Conservation (phyloP, 2,113 vertebrate genomes). For the Oreochromis spilurus region DNA sequence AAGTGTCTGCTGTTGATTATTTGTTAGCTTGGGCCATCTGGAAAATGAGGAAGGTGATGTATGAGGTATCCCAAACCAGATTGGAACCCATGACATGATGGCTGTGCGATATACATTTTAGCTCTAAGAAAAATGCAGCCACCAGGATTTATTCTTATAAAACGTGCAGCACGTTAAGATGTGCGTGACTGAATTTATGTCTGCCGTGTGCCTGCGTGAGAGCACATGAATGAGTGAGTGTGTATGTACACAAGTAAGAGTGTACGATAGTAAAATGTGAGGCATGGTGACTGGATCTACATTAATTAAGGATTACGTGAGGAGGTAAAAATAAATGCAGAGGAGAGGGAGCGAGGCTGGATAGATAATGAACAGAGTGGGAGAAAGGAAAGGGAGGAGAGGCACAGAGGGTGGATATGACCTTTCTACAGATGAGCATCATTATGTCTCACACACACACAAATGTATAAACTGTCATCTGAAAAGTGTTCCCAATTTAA, state of each 20-base stretch:
- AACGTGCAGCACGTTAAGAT: not conserved
- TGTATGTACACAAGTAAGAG: constrained; percentile 10
- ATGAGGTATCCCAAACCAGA: not conserved
- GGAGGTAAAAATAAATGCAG: constrained; percentile 69
- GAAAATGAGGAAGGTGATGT: not conserved
- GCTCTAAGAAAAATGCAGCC: constrained; percentile 1
- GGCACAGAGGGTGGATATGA: constrained; percentile 57
- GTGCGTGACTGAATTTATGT: constrained; percentile 1
- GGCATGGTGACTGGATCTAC: constrained; percentile 47
- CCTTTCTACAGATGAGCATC: constrained; percentile 64
- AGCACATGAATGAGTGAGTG: constrained; percentile 42
- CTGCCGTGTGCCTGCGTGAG: not conserved
- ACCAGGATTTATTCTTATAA: not conserved
- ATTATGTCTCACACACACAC: constrained; percentile 33
- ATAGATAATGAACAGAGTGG: constrained; percentile 59
- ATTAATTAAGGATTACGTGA: constrained; percentile 71
- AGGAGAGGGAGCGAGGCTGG: constrained; percentile 42
- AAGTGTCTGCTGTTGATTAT: not conserved
- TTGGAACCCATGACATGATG: not conserved
- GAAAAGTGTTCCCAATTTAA: not conserved
- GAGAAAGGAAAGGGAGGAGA: constrained; percentile 33
- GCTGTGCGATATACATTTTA: not conserved
- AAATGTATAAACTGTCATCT: not conserved
- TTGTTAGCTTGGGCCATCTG: not conserved
- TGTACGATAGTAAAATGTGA: constrained; percentile 40